Evolutionary conservation across 2,797 vertebrate genomes (phyloP), one percentile per base, ranked within the genome.

Genomic region (Xiphophorus birchmanni): DNA sequence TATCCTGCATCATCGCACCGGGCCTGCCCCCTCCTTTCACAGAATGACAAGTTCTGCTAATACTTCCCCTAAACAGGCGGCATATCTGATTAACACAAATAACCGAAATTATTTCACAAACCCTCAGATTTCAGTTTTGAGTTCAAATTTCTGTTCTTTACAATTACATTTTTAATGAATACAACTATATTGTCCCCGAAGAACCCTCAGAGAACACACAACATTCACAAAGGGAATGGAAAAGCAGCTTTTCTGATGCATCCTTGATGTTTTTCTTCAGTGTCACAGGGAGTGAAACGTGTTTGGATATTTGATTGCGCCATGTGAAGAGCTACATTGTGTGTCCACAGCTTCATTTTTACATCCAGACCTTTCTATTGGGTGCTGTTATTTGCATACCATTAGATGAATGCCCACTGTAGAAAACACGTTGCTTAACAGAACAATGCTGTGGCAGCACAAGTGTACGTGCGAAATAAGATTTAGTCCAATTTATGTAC

Each of bases 1-100:
- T 90, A 84, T 86, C 80, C 82, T 74, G 87, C 85, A 90, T 90
- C 90, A 87, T 79, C 40, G 50, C 76, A 12, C 78, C 4, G 12
- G 85, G 71, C 76, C 81, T 76, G 73, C 37, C 9, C 10, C 21
- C 4, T 42, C 37, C 23, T 12, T 42, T 69, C 18, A 90, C 80
- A 67, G 77, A 75, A 85, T 26, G 26, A 82, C 54, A 78, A 3
- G 67, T 78, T 82, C 54, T 44, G 44, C 54, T 87, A 87, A 90
- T 83, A 84, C 73, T 86, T 82, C 18, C 47, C 0, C 23, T 80
- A 76, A 88, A 86, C 54, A 54, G 75, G 63, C 32, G 74, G 67
- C 40, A 77, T 71, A 42, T 82, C 58, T 79, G 60, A 84, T 18
- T 71, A 78, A 79, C 74, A 89, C 78, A 54, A 54, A 54, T 54